A percentile compares a stretch with the other conserved stretches of the same genome.
Conservation (phyloP, 1,140 invertebrate species). For the Teleopsis dalmanni region DNA sequence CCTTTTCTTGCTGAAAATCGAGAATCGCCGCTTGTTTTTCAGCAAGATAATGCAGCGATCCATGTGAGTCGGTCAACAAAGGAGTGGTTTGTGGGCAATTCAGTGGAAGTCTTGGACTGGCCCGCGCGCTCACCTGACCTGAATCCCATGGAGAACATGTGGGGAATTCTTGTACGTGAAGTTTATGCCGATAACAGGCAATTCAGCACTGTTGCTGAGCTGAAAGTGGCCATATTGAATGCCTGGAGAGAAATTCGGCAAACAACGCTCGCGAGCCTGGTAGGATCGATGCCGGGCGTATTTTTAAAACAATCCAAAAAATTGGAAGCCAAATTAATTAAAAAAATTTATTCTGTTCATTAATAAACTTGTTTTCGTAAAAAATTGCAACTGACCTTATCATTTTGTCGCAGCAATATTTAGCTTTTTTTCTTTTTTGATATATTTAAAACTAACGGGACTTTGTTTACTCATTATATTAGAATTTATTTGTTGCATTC, state of each 20-base stretch:
- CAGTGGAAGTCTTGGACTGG: constrained; percentile 9
- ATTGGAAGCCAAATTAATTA: no score
- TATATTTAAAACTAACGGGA: no score
- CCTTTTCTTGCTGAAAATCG: no score
- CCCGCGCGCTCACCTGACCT: constrained; percentile 10
- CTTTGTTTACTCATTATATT: no score
- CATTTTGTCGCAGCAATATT: no score
- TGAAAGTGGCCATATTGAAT: constrained; percentile 7
- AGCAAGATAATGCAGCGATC: constrained; percentile 14
- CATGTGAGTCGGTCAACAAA: not conserved
- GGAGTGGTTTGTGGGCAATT: not conserved
- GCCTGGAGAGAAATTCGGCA: constrained; percentile 3
- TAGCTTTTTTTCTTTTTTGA: no score
- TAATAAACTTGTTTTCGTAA: no score
- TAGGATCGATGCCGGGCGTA: not conserved
- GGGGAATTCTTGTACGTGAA: constrained; percentile 7
- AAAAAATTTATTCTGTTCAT: no score
- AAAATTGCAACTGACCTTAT: no score
- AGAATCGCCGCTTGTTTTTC: no score
- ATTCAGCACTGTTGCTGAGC: constrained; percentile 8
- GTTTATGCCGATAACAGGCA: constrained; percentile 8
- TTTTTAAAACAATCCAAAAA: not conserved
- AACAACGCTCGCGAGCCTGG: not conserved
- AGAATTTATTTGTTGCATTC: no score
- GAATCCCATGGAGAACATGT: constrained; percentile 18